Evolutionary conservation across 2,888 invertebrate genomes (phyloP).

Genomic region (Ophion obscuratus): DNA sequence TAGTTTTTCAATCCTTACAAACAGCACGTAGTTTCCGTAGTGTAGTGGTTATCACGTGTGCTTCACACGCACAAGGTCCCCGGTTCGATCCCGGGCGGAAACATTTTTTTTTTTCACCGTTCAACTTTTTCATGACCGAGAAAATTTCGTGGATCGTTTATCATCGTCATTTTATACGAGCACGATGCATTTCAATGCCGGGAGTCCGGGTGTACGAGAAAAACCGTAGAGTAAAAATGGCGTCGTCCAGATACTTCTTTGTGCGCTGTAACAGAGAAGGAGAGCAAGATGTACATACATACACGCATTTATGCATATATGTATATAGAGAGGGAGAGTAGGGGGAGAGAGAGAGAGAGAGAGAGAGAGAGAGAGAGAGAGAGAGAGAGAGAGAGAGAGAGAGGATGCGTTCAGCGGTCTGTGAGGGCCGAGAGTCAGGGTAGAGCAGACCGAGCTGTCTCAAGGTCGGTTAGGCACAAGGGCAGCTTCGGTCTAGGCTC

Average conservation of each 20-base stretch:
- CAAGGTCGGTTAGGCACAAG: slow-evolving; percentile 82
- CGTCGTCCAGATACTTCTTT: not conserved
- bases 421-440: slow-evolving; percentile 72
- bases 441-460: slow-evolving; percentile 76
- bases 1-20: not conserved
- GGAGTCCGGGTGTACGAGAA: not conserved
- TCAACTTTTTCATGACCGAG: too few relatives aligned
- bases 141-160: not conserved
- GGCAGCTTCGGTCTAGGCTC: slow-evolving; percentile 81
- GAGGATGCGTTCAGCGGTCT: slow-evolving; percentile 74
- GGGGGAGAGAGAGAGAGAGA: slow-evolving; percentile 41
- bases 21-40: slow-evolving; percentile 87
- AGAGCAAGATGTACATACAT: slow-evolving; percentile 24
- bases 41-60: slow-evolving; percentile 93
- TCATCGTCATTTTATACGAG: not conserved
- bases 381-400: slow-evolving; percentile 51
- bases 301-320: not conserved
- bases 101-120: slow-evolving; percentile 63
- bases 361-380: slow-evolving; percentile 63
- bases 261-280: not conserved
- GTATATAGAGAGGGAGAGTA: slow-evolving; percentile 3
- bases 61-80: slow-evolving; percentile 90
- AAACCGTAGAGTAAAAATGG: not conserved
- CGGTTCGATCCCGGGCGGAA: slow-evolving; percentile 80
- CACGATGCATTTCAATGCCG: not conserved